Conservation (phyloP, 2,888 invertebrate species). For the Eupithecia tripunctaria region DNA sequence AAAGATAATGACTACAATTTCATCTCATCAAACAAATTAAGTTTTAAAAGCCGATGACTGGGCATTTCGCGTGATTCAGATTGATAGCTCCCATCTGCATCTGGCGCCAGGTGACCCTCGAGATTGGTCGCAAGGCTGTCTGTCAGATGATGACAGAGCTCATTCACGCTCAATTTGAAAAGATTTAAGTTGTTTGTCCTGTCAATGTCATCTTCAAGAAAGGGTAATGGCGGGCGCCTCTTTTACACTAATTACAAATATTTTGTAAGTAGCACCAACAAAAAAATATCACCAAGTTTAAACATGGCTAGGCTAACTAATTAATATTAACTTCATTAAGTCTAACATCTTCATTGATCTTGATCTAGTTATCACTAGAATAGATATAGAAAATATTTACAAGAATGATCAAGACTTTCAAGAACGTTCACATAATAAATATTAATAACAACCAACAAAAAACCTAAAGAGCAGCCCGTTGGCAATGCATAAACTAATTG, state of each 20-base stretch:
- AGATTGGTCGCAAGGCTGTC: conserved; percentile 42
- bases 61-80: conserved; percentile 40
- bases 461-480: conserved; percentile 37
- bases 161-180: conserved; percentile 27
- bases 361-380: conserved; percentile 25
- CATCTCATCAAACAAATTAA: conserved; percentile 40
- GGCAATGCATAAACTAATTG: conserved; percentile 41
- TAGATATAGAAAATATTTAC: too few relatives aligned
- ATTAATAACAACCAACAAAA: conserved; percentile 41
- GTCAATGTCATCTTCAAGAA: conserved; percentile 16
- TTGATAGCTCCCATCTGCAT: conserved; percentile 41
- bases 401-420: conserved; percentile 34
- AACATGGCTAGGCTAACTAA: background rate
- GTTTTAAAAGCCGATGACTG: conserved; percentile 41
- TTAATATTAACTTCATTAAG: background rate
- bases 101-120: conserved; percentile 43
- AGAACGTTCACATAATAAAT: conserved; percentile 39
- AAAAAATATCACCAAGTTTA: background rate
- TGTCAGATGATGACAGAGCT: conserved; percentile 40
- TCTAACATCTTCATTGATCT: conserved; percentile 18
- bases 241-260: background rate
- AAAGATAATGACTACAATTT: conserved; percentile 42
- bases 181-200: conserved; percentile 20
- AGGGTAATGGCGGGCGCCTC: background rate
- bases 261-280: background rate